Evolutionary conservation across 1,140 invertebrate genomes (phyloP), one percentile per base, ranked within the genome.

Genomic region (Drosophila suzukii): DNA sequence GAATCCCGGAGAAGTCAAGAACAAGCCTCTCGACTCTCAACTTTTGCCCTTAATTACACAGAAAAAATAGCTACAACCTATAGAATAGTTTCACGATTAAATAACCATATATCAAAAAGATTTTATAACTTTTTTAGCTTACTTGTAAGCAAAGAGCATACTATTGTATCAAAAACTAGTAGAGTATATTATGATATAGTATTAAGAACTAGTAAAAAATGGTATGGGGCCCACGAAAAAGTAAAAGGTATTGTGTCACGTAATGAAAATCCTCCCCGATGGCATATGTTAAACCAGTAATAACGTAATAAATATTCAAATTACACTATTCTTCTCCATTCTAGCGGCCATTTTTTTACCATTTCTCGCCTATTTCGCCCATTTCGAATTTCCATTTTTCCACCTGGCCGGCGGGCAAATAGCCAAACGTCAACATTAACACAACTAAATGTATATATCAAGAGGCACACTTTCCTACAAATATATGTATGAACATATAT

Each of bases 271-370:
- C 51, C 77, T 62, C 70, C 78, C 56, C 56, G 6, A 47, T 32
- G 36, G 63, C 60, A 62, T 32, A 56, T 61, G 56, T 63, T 49
- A 43, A 32, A 57, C 47, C 68, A 41, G 51, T 66, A 70, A 86
- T 86, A 83, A 89, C 78, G 84, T 88, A 88, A 88, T 88, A 88
- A 88, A 88, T 88, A 88, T 88, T 88, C 83, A 88, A 88, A 88
- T 88, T 83, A 88, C 72, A 82, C 57, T 67, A 66, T 78, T 75
- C 61, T 73, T 58, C 17, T 36, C 58, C 76, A 61, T 71, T 71
- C 17, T 36, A 71, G 61, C 54, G 73, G 61, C 72, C 73, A 76
- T 82, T 71, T 70, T 50, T 46, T 39, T 2, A 46, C 43, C 43
- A 46, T 46, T 46, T 61, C 76, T 56, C 30, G 56, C 32, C 67